Evolutionary conservation across 2,113 vertebrate species (phyloP).

Genomic region (Prochilodus magdalenae): DNA sequence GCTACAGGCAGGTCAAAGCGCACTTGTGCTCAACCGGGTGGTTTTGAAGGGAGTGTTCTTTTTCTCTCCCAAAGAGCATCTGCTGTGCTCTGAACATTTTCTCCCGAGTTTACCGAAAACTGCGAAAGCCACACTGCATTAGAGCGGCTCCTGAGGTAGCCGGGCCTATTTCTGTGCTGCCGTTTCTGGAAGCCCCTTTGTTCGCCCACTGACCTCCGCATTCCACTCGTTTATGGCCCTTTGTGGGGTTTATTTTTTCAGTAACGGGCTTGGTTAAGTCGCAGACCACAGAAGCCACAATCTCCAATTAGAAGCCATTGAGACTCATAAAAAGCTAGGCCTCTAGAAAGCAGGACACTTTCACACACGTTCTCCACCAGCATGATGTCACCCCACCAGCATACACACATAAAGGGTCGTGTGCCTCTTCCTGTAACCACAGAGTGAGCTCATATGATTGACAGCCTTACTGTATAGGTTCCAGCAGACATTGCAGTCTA

Average conservation of each 20-base stretch:
- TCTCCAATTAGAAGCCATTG: constrained; percentile 15
- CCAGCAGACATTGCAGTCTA: neutral
- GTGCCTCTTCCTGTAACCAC: constrained; percentile 34
- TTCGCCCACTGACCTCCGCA: neutral
- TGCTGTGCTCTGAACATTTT: constrained; percentile 7
- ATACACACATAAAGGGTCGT: constrained; percentile 61
- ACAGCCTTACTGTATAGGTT: constrained; percentile 68
- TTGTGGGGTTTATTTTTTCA: constrained; percentile 20
- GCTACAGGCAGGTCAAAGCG: neutral
- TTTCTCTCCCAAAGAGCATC: neutral
- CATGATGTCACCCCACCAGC: constrained; percentile 58
- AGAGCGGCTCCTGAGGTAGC: neutral
- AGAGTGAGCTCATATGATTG: constrained; percentile 67
- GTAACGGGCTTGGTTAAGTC: neutral
- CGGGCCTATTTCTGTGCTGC: neutral
- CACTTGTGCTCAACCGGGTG: neutral
- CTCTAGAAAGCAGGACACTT: neutral
- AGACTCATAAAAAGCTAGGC: neutral
- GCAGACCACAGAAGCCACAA: constrained; percentile 37
- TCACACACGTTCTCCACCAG: constrained; percentile 5
- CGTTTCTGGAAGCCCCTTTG: neutral
- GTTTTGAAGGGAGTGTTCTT: neutral
- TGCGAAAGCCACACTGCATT: neutral
- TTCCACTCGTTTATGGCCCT: constrained; percentile 21
- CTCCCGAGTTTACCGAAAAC: constrained; percentile 38